A percentile compares a stretch with the other conserved stretches of the same genome.
phyloP scores from a whole-genome alignment of 2,888 invertebrate genomes.

The Dicycla oo region DNA sequence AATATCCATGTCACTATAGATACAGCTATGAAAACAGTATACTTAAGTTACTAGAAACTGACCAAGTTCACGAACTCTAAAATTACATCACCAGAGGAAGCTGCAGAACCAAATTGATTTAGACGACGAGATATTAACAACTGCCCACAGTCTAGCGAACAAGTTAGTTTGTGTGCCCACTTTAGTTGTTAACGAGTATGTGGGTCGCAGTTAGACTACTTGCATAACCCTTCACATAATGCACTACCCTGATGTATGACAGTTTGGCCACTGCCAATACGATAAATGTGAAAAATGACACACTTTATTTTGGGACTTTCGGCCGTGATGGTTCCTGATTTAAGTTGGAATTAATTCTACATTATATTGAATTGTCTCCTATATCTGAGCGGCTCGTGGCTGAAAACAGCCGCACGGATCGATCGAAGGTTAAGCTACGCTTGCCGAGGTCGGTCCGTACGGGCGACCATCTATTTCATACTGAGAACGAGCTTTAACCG shows the following conservation, averaged over 20 bases:
- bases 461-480: background rate
- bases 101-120: slow-evolving; percentile 31
- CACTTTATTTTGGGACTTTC: slow-evolving; percentile 5
- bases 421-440: background rate
- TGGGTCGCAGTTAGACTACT: slow-evolving; percentile 38
- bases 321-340: background rate
- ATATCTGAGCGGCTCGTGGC: background rate
- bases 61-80: background rate
- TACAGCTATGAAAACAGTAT: background rate
- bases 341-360: background rate
- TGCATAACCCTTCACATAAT: slow-evolving; percentile 20
- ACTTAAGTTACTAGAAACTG: background rate
- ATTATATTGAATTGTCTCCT: background rate
- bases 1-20: too few relatives aligned
- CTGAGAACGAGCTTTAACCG: too few relatives aligned
- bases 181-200: slow-evolving; percentile 45
- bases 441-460: background rate
- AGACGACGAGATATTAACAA: slow-evolving; percentile 5
- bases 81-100: background rate
- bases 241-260: slow-evolving; percentile 42
- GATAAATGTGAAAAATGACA: slow-evolving; percentile 20
- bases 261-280: background rate
- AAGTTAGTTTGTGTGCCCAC: slow-evolving; percentile 49
- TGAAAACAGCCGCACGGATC: background rate
- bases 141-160: slow-evolving; percentile 6